Conservation (phyloP, 2,113 vertebrate genomes). For the Onychostruthus taczanowskii region DNA sequence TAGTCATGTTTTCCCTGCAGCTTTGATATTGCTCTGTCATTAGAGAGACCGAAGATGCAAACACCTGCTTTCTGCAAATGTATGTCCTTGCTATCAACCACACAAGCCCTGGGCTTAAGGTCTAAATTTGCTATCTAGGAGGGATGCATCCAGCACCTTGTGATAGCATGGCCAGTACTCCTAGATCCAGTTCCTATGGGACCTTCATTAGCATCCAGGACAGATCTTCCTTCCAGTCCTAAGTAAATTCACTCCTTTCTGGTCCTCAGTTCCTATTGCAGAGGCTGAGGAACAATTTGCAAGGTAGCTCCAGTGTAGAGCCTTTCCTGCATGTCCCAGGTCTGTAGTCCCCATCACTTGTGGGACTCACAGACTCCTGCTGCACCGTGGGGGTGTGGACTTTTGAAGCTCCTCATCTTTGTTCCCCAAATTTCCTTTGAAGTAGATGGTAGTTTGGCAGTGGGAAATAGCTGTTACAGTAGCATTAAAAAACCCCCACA, state of each 20-base stretch:
- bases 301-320: neutral
- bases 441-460: neutral
- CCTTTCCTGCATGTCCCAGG: neutral
- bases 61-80: neutral
- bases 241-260: neutral
- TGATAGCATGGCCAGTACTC: neutral
- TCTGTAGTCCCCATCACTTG: neutral
- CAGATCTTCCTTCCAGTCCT: neutral
- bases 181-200: neutral
- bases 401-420: neutral
- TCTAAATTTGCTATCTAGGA: neutral
- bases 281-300: neutral
- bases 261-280: neutral
- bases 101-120: neutral
- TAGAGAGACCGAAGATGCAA: neutral
- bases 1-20: neutral
- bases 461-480: neutral
- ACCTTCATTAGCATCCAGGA: neutral
- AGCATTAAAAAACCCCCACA: neutral
- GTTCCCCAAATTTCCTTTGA: neutral
- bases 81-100: neutral
- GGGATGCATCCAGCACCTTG: neutral
- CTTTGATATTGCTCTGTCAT: neutral
- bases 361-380: neutral
- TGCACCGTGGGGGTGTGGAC: rapidly evolving